phyloP scores from a whole-genome alignment of 2,113 vertebrate species.

The Sitta europaea region DNA sequence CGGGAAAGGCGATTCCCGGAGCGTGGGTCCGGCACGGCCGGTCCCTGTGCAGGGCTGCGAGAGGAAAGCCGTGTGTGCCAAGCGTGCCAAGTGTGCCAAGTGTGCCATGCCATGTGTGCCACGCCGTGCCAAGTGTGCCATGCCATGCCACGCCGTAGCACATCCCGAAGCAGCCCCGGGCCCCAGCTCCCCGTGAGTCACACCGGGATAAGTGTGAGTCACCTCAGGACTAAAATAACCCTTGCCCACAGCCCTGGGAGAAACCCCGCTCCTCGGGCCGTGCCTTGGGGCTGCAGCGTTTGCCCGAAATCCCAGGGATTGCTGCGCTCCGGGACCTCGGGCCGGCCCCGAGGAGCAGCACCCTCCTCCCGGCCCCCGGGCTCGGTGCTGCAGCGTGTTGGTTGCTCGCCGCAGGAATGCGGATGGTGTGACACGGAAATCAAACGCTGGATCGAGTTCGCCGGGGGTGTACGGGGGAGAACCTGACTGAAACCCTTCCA shows the following conservation, averaged over 20 bases:
- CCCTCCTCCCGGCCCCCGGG: neutral
- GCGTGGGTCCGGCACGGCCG: accelerated
- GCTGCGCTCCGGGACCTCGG: accelerated
- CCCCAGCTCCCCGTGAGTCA: constrained; percentile 10
- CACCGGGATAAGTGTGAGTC: neutral
- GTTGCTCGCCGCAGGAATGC: neutral
- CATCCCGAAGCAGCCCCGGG: neutral
- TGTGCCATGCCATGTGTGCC: neutral
- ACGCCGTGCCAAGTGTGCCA: neutral
- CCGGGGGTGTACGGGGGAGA: neutral
- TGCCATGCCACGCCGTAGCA: neutral
- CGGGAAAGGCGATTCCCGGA: accelerated
- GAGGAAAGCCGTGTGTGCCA: neutral
- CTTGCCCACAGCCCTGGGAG: neutral
- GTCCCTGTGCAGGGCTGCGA: neutral
- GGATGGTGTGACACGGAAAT: neutral
- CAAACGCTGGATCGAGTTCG: neutral
- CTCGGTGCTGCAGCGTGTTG: neutral
- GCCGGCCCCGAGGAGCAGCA: neutral
- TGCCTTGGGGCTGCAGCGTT: neutral
- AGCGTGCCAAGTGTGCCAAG: neutral
- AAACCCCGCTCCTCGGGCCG: accelerated
- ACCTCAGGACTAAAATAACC: neutral
- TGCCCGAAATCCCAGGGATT: accelerated
- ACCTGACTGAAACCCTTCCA: neutral